Conservation (phyloP, 2,888 invertebrate genomes). For the Halictus quadricinctus region DNA sequence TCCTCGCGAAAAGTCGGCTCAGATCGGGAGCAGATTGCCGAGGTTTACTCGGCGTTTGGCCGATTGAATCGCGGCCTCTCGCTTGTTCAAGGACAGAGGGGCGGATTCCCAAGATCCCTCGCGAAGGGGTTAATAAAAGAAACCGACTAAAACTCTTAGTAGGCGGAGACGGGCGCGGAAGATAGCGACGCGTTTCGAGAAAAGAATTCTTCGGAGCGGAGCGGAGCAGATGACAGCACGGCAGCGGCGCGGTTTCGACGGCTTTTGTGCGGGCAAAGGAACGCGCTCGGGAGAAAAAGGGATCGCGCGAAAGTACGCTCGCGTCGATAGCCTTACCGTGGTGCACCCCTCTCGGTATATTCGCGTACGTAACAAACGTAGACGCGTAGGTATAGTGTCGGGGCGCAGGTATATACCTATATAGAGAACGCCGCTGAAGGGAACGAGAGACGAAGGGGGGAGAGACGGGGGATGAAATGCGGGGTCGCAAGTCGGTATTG, state of each 20-base stretch:
- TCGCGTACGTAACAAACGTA: constrained; percentile 50
- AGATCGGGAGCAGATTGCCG: not conserved
- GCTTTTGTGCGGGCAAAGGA: not conserved
- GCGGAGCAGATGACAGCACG: no score
- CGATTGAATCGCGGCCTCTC: not conserved
- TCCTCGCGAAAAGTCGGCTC: not conserved
- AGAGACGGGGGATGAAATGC: constrained; percentile 69
- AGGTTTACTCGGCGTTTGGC: not conserved
- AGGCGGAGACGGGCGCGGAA: not conserved
- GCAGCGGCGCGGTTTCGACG: not conserved
- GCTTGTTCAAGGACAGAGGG: not conserved
- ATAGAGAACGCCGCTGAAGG: constrained; percentile 43
- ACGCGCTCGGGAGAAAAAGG: constrained; percentile 29
- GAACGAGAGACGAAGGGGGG: constrained; percentile 44
- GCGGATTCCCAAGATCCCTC: not conserved
- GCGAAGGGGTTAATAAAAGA: not conserved
- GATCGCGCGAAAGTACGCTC: constrained; percentile 64
- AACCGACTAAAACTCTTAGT: not conserved
- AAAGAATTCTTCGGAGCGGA: not conserved
- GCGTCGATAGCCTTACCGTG: constrained; percentile 67
- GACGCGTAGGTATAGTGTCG: constrained; percentile 40
- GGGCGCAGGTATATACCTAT: constrained; percentile 30
- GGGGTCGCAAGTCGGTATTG: constrained; percentile 80
- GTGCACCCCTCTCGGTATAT: constrained; percentile 41
- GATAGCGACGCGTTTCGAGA: not conserved